Base-by-base conservation (phyloP, 2,797 vertebrate species). In the Muscicapa comitata region DNA sequence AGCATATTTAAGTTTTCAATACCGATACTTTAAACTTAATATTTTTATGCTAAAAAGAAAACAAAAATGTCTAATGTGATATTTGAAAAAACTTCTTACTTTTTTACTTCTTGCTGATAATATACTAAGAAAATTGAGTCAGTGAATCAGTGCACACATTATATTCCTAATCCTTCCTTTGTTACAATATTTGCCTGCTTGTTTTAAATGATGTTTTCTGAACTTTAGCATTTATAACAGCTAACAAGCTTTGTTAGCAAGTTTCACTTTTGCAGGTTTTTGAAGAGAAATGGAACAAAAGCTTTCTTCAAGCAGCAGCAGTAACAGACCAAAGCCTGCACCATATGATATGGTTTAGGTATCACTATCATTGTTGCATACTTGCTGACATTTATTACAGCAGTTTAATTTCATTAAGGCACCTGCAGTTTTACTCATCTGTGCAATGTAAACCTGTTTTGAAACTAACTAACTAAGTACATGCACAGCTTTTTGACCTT, bases 321-420 rank as follows among this genome's bases (percentile, higher is more conserved):
- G 33, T 37, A 48, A 53, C 9, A 58, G 31, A 73, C n/a, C 63
- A 65, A 93, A 68, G 37, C 14, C 47, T 75, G 51, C 3, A 71
- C 14, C 17, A 33, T 1, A 7, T 31, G 7, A n/a, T 40, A 8
- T 0, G n/a, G n/a, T 42, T 59, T 10, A 1, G 47, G 3, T 59
- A 31, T 40, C 40, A 58, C 10, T 50, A 40, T 17, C 42, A 61
- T 31, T 29, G 26, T 33, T 55, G 89, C 7, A 0, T 48, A 43
- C 23, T n/a, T 77, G 45, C 53, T 89, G 58, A 71, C 35, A 63
- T 28, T 40, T 77, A 59, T 31, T 47, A 31, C 17, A 79, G 48
- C 20, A 59, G 15, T 17, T 91, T 42, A 24, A 54, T 63, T 85
- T 66, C 48, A 47, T 67, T 40, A 67, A 62, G 21, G n/a, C 20